Evolutionary conservation across 2,797 vertebrate genomes (phyloP).

Genomic region (Micrastur ruficollis): DNA sequence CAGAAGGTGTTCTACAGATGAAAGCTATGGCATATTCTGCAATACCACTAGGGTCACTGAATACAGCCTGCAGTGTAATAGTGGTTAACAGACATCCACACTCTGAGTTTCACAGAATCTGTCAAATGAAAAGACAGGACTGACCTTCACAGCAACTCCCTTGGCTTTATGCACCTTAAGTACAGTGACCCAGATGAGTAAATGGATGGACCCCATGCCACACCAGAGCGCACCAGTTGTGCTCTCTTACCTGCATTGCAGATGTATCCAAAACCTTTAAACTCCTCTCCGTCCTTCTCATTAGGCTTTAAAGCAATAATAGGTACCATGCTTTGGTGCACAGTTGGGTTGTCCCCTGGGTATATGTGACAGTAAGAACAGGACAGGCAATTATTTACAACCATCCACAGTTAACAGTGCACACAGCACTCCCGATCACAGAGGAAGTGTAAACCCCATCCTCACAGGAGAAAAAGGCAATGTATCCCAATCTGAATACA

Average conservation of each 20-base stretch:
- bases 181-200: background rate
- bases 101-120: background rate
- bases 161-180: background rate
- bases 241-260: background rate
- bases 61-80: background rate
- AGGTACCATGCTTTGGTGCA: background rate
- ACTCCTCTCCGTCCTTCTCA: background rate
- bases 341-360: background rate
- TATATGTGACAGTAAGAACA: background rate
- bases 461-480: background rate
- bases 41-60: rapidly evolving
- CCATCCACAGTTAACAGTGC: background rate
- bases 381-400: background rate
- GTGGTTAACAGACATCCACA: rapidly evolving
- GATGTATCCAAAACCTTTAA: background rate
- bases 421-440: background rate
- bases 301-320: background rate
- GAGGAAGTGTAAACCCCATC: background rate
- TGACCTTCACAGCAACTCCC: background rate
- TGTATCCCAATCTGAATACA: background rate
- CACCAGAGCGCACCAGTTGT: background rate
- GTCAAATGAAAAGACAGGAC: background rate
- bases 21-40: background rate
- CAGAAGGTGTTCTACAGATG: background rate
- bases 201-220: background rate